Percentiles rank a stretch among this genome's conserved stretches.
Evolutionary conservation across 2,113 vertebrate genomes (phyloP).

Genomic region (Bos indicus): DNA sequence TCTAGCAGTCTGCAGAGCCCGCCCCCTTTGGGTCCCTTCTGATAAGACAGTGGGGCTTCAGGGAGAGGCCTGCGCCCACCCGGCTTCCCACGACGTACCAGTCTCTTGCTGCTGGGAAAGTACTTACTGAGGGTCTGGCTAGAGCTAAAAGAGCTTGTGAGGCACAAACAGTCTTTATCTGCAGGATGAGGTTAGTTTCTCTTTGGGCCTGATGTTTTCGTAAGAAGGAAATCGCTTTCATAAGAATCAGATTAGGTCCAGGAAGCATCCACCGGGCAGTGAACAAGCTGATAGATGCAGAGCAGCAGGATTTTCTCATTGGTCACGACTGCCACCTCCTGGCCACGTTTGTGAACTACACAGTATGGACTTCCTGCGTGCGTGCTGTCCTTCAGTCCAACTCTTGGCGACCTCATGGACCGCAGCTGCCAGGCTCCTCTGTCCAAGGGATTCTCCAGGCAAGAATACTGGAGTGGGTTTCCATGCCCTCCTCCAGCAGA

Average conservation of each 20-base stretch:
- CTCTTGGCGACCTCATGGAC: not conserved
- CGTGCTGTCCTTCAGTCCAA: not conserved
- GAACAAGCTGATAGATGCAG: not conserved
- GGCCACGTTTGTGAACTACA: slow-evolving; percentile 5
- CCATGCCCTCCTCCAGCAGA: not conserved
- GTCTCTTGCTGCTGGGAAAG: not conserved
- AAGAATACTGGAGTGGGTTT: not conserved
- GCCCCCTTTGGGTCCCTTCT: not conserved
- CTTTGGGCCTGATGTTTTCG: slow-evolving; percentile 52
- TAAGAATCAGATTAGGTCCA: slow-evolving; percentile 63
- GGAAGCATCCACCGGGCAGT: slow-evolving; percentile 25
- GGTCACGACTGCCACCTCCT: slow-evolving; percentile 76
- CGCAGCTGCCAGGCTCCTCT: fast-evolving
- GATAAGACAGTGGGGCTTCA: not conserved
- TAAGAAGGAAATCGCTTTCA: slow-evolving; percentile 52
- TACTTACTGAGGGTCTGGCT: not conserved
- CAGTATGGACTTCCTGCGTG: not conserved
- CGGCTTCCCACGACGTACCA: not conserved
- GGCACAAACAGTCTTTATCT: slow-evolving; percentile 60
- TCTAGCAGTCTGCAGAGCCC: not conserved
- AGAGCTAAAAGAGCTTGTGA: not conserved
- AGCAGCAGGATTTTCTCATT: not conserved
- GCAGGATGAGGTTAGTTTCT: slow-evolving; percentile 60
- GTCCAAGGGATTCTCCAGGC: not conserved
- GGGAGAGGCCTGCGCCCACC: not conserved